Conservation (phyloP, 1,140 invertebrate genomes). For the Mylabris phalerata region DNA sequence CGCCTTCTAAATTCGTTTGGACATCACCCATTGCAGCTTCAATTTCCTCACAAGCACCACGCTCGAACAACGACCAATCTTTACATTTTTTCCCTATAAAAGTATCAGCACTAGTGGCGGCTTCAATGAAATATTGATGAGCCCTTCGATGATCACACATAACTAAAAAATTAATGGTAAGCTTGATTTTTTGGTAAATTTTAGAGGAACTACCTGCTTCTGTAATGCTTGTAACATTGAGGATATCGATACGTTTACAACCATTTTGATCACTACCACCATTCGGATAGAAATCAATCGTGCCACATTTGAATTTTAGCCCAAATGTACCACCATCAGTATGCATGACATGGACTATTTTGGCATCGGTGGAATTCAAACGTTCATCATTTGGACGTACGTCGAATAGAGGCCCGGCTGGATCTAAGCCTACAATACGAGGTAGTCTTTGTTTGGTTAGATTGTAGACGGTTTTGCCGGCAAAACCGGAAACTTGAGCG, state of each 20-base stretch:
- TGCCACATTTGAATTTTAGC: constrained; percentile 61
- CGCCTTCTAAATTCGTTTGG: constrained; percentile 45
- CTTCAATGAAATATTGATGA: constrained; percentile 65
- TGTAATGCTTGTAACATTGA: neutral
- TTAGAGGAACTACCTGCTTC: constrained; percentile 18
- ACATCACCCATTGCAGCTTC: constrained; percentile 54
- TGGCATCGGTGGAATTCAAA: constrained; percentile 55
- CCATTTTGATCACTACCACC: constrained; percentile 71
- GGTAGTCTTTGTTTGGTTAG: constrained; percentile 33
- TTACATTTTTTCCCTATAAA: constrained; percentile 53
- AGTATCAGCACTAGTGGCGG: constrained; percentile 52
- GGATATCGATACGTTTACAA: constrained; percentile 45
- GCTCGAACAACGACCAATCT: constrained; percentile 22
- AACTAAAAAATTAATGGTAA: no score
- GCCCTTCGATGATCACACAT: constrained; percentile 67
- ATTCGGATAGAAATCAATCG: constrained; percentile 84
- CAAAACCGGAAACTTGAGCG: constrained; percentile 65
- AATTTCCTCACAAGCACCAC: constrained; percentile 29
- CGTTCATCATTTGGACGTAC: constrained; percentile 8
- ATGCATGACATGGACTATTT: constrained; percentile 86
- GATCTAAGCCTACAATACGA: constrained; percentile 52
- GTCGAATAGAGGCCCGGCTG: constrained; percentile 55
- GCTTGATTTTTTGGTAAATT: no score
- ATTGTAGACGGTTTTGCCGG: constrained; percentile 45
- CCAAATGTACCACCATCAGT: constrained; percentile 75